phyloP scores from a whole-genome alignment of 1,140 invertebrate genomes.

The Drosophila ambigua region DNA sequence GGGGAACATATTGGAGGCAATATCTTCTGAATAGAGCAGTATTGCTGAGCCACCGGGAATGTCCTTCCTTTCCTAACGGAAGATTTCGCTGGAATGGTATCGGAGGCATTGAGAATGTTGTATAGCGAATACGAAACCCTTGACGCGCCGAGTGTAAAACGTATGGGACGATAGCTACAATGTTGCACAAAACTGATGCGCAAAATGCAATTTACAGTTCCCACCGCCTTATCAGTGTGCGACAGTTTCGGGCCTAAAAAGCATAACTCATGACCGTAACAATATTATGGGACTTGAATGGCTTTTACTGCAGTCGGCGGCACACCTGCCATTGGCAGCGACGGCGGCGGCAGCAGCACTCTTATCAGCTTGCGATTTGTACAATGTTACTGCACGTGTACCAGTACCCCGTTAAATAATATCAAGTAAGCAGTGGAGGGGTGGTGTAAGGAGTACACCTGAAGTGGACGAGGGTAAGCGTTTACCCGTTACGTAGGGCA shows the following conservation, averaged over 20 bases:
- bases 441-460: too few species aligned
- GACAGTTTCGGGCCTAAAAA: constrained; percentile 16
- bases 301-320: constrained; percentile 1
- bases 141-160: too few species aligned
- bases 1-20: too few species aligned
- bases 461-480: neutral
- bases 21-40: too few species aligned
- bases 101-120: neutral
- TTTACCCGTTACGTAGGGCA: constrained; percentile 7
- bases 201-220: constrained; percentile 36
- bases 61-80: too few species aligned
- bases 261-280: constrained; percentile 15
- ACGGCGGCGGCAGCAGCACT: neutral
- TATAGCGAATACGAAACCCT: too few species aligned
- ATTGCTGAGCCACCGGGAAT: too few species aligned
- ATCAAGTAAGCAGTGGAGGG: constrained; percentile 1
- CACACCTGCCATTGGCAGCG: constrained; percentile 26
- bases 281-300: constrained; percentile 21
- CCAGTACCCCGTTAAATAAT: constrained; percentile 49
- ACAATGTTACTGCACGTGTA: constrained; percentile 71
- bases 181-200: constrained; percentile 31
- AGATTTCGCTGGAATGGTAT: too few species aligned
- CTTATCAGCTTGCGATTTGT: constrained; percentile 17
- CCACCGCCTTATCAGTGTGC: constrained; percentile 28
- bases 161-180: constrained; percentile 16